These are phyloP conservation scores for Galeopsomyia nigrocyanea DNA, from an alignment of 2,888 invertebrate species.

Conservation along the genomic window DNA sequence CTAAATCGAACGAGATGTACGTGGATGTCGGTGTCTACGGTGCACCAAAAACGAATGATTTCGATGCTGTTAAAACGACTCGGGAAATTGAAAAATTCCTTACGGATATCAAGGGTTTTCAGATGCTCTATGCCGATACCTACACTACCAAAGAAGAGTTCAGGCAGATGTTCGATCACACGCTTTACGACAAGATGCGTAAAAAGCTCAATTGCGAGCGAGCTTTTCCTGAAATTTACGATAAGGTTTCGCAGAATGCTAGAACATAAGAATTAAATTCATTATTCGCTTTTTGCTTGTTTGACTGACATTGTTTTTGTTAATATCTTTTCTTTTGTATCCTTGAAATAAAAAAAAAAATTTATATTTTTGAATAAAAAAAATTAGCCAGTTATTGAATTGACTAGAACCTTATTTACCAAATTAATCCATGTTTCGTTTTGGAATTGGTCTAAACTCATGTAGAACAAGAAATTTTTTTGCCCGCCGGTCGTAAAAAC, in stretches of 20 bases:
- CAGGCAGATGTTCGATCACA: constrained; percentile 84
- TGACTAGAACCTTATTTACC: too few relatives aligned
- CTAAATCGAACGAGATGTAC: constrained; percentile 72
- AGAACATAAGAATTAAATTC: too few relatives aligned
- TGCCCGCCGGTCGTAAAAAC: too few relatives aligned
- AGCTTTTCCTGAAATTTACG: constrained; percentile 87
- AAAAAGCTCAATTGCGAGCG: constrained; percentile 73
- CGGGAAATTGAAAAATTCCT: constrained; percentile 81
- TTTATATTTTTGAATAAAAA: too few relatives aligned
- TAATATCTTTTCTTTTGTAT: too few relatives aligned
- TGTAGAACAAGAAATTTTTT: too few relatives aligned
- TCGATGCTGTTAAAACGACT: constrained; percentile 76
- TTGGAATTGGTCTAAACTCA: too few relatives aligned
- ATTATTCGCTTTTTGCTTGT: too few relatives aligned
- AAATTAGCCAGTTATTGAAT: too few relatives aligned
- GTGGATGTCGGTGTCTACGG: constrained; percentile 89
- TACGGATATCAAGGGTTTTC: constrained; percentile 77
- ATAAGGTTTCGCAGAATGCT: constrained; percentile 75
- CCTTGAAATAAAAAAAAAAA: too few relatives aligned
- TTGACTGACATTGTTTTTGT: too few relatives aligned
- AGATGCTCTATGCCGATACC: constrained; percentile 89
- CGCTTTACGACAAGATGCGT: constrained; percentile 79
- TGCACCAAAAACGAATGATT: constrained; percentile 76
- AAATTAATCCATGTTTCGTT: too few relatives aligned
- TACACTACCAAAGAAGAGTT: constrained; percentile 83